Conservation (phyloP, 1,140 invertebrate species). For the Druon quercuslanigerum region DNA sequence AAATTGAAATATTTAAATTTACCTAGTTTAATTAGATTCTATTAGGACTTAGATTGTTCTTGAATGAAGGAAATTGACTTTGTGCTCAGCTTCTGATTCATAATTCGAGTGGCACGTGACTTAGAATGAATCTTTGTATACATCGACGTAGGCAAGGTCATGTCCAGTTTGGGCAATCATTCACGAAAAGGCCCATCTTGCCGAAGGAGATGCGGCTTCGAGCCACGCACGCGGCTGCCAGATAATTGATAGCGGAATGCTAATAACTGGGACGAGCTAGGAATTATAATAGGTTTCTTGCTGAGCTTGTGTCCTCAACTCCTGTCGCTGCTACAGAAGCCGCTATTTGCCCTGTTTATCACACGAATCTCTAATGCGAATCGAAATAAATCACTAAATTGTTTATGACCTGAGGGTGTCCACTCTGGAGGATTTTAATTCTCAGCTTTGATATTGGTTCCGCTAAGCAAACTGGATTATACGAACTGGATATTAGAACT, state of each 20-base stretch:
- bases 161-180: background rate
- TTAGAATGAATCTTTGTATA: background rate
- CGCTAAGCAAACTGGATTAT: too few species aligned
- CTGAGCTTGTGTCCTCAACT: conserved; percentile 6
- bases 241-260: conserved; percentile 70
- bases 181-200: conserved; percentile 9
- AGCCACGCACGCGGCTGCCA: conserved; percentile 35
- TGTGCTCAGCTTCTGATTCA: background rate
- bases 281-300: conserved; percentile 70
- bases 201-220: conserved; percentile 18
- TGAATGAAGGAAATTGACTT: too few species aligned
- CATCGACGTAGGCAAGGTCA: background rate
- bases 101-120: background rate
- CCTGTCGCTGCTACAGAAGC: too few species aligned
- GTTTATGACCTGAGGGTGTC: background rate
- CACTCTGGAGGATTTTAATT: background rate
- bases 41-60: too few species aligned
- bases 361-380: background rate
- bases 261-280: conserved; percentile 68
- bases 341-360: conserved; percentile 32
- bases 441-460: too few species aligned
- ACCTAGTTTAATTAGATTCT: too few species aligned
- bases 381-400: background rate
- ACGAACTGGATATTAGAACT: too few species aligned
- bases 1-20: too few species aligned